Evolutionary conservation across 2,113 vertebrate species (phyloP).

Genomic region (Pica pica): DNA sequence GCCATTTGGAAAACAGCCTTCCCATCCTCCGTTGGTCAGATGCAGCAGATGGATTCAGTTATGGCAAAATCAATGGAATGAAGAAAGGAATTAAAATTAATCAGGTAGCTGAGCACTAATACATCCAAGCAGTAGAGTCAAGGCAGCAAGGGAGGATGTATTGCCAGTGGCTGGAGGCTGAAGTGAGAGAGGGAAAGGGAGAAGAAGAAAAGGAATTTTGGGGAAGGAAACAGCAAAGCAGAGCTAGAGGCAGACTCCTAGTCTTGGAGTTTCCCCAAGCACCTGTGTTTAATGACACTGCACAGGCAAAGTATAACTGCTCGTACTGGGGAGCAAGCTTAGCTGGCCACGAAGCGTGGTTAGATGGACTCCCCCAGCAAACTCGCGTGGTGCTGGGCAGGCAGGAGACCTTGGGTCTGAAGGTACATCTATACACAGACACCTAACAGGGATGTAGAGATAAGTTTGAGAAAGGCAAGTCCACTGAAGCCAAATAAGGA

Average conservation of each 20-base stretch:
- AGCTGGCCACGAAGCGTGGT: rapidly evolving
- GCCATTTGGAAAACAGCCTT: background rate
- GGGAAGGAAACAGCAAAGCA: background rate
- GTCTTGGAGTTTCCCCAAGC: background rate
- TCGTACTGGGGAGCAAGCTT: background rate
- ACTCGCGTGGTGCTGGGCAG: background rate
- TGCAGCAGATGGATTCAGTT: conserved; percentile 42
- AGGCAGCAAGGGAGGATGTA: background rate
- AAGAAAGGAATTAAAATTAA: conserved; percentile 6
- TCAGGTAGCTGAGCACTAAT: conserved; percentile 4
- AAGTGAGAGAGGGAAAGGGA: background rate
- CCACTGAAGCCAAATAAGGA: background rate
- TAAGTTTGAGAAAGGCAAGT: background rate
- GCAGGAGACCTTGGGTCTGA: background rate
- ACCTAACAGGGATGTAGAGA: background rate
- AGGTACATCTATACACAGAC: background rate
- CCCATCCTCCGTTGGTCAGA: background rate
- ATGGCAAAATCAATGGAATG: background rate
- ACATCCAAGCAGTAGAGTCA: background rate
- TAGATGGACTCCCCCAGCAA: background rate
- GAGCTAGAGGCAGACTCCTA: background rate
- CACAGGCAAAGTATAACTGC: background rate
- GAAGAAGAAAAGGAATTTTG: background rate
- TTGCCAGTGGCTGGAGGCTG: background rate
- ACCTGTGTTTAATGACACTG: background rate